Evolutionary conservation across 1,140 invertebrate species (phyloP), one percentile per base, ranked within the genome.

Genomic region (Andricus grossulariae): DNA sequence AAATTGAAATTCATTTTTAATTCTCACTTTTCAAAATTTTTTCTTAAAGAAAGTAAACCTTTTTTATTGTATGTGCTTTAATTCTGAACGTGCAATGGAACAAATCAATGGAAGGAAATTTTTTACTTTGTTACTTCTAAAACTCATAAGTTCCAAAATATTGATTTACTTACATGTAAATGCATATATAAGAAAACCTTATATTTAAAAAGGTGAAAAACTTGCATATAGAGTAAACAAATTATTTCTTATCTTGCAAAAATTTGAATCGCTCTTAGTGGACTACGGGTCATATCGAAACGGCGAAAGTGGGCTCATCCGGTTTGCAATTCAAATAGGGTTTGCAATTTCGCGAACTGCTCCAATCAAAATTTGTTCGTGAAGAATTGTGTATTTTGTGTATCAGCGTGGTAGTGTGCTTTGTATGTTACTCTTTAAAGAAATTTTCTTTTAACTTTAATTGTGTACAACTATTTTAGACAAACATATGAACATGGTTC

Each of bases 251-350:
- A 66, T n/a, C 25, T n/a, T 66, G 13, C 6, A 66, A 66, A 66
- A 66, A 39, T 12, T 11, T 60, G 57, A 32, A 32, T 60, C 39
- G 25, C 15, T 21, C n/a, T 16, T 39, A 45, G 5, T 39, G 21
- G 3, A 45, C 60, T 39, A 66, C 25, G 32, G 55, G 25, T 32
- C 25, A 25, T 66, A 55, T n/a, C 45, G 25, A 8, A 66, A 45
- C 60, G 60, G 60, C 25, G 25, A 39, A 66, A 66, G 60, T 66
- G 60, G 60, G 60, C 32, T 66, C 60, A 66, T 66, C 60, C 60
- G 60, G 60, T 66, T 66, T 66, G 60, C 57, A 66, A 66, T 66
- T 66, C 57, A 66, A 66, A 66, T 66, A 66, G 57, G 32, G 21
- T 39, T 13, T 66, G 39, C 25, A 45, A 66, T 66, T 66, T 25